Evolutionary conservation across 1,140 invertebrate genomes (phyloP), one percentile per base, ranked within the genome.

Genomic region (Adelges cooleyi): DNA sequence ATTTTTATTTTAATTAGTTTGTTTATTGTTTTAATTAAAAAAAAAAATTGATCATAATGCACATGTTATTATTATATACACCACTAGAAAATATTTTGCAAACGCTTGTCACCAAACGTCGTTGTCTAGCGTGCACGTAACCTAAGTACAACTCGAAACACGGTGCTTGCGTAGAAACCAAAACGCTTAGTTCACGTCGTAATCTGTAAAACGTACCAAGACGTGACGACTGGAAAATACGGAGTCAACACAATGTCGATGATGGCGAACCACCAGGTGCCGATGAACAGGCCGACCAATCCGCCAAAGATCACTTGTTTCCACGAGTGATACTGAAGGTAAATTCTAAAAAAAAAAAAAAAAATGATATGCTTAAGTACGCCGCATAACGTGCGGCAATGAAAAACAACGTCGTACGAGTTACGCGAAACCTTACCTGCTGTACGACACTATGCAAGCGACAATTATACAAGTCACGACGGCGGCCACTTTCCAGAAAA

Each of bases 301-400:
- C 81, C 80, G 65, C 90, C 90, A 71, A 84, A 85, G 3, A 90
- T 68, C 23, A 95, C 89, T 81, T 95, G 92, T 29, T 79, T 77
- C 71, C 81, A 80, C 38, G 89, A 87, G 75, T 95, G 92, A 74
- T 95, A 95, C 69, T 86, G 81, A 65, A 95, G 77, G 75, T 94
- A 95, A 51, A 94, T 83, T 73, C 82, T 83, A 73, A 9, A 77
- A 73, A 54, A 68, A 46, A 68, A 67, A 67, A 49, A 23, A 33
- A 22, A 38, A n/a, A n/a, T n/a, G n/a, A n/a, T n/a, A n/a, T n/a
- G n/a, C 29, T 27, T 56, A 44, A 66, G 27, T 33, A 59, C 22
- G 20, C 33, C 48, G n/a, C 9, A 50, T 10, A n/a, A 40, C 9
- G 38, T 10, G n/a, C 9, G 9, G 38, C 38, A 40, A 40, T 10